Conservation (phyloP, 2,113 vertebrate species). For the Sylvilagus bachmani region DNA sequence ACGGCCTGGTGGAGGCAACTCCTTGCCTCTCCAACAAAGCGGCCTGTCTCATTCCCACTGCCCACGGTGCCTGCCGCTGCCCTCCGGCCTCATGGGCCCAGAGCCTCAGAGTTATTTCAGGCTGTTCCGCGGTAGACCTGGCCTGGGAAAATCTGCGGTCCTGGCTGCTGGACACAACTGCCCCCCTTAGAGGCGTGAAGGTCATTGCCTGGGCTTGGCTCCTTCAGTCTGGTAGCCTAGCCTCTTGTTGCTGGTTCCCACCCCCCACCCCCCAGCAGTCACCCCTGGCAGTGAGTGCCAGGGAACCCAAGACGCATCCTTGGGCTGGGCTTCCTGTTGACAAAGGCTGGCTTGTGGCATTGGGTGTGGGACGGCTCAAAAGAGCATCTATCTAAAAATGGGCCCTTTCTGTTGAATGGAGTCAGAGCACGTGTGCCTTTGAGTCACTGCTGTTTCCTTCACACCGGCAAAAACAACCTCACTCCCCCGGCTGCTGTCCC, state of each 20-base stretch:
- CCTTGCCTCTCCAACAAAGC: background rate
- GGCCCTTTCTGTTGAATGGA: slow-evolving; percentile 44
- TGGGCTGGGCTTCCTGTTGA: slow-evolving; percentile 78
- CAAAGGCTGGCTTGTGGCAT: slow-evolving; percentile 35
- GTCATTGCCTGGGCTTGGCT: slow-evolving; percentile 68
- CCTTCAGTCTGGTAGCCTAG: slow-evolving; percentile 17
- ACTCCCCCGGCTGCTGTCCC: background rate
- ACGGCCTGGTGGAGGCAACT: background rate
- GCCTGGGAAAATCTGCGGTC: slow-evolving; percentile 74
- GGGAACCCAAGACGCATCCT: background rate
- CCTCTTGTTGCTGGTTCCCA: slow-evolving; percentile 58
- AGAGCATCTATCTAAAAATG: slow-evolving; percentile 69
- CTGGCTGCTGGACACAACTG: slow-evolving; percentile 57
- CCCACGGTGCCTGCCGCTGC: background rate
- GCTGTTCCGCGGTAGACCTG: slow-evolving; percentile 62
- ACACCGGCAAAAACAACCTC: background rate
- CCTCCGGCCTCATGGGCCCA: slow-evolving; percentile 11
- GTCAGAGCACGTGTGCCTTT: background rate
- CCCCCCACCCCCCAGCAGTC: background rate
- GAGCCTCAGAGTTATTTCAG: slow-evolving; percentile 78
- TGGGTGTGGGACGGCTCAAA: slow-evolving; percentile 55
- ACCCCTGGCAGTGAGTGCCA: background rate
- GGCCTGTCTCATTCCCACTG: background rate
- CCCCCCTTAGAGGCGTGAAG: slow-evolving; percentile 68
- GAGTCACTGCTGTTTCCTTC: slow-evolving; percentile 58